phyloP scores from a whole-genome alignment of 2,797 vertebrate genomes.

The Gymnodraco acuticeps region DNA sequence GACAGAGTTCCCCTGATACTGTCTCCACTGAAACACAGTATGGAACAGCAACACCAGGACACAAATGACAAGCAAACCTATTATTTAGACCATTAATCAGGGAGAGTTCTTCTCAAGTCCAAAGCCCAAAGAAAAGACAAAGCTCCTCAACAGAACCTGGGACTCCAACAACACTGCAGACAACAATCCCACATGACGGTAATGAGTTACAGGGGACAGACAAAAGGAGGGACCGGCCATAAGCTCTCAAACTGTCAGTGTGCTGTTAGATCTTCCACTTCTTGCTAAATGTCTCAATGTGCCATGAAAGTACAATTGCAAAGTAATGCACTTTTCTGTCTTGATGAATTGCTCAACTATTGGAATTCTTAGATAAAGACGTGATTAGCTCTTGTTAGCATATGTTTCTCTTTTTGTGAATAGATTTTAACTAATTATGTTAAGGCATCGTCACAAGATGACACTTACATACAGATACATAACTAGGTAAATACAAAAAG shows the following conservation, averaged over 20 bases:
- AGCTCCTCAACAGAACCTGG: slow-evolving; percentile 21
- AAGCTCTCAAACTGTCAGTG: slow-evolving; percentile 41
- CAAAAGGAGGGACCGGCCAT: slow-evolving; percentile 23
- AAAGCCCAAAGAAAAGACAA: slow-evolving; percentile 21
- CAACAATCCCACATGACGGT: slow-evolving; percentile 42
- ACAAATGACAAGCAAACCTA: slow-evolving; percentile 54
- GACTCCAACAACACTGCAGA: slow-evolving; percentile 41
- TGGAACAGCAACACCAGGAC: slow-evolving; percentile 52
- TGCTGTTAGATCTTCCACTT: slow-evolving; percentile 30
- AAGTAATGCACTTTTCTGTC: neutral
- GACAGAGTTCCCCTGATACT: slow-evolving; percentile 43
- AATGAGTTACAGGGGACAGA: slow-evolving; percentile 20
- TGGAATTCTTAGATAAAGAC: neutral
- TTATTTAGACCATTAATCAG: slow-evolving; percentile 65
- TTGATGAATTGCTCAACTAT: slow-evolving; percentile 12
- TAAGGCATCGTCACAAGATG: no score
- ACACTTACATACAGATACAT: no score
- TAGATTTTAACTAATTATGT: no score
- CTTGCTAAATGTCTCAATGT: slow-evolving; percentile 17
- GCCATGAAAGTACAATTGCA: neutral
- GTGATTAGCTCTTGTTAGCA: slow-evolving; percentile 6
- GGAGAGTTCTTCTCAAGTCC: slow-evolving; percentile 34
- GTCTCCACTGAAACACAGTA: slow-evolving; percentile 52
- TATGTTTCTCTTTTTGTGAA: neutral
- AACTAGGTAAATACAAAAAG: no score